These are phyloP conservation scores for Drosophila tristis DNA, from an alignment of 1,140 invertebrate genomes.

Conservation along the genomic window DNA sequence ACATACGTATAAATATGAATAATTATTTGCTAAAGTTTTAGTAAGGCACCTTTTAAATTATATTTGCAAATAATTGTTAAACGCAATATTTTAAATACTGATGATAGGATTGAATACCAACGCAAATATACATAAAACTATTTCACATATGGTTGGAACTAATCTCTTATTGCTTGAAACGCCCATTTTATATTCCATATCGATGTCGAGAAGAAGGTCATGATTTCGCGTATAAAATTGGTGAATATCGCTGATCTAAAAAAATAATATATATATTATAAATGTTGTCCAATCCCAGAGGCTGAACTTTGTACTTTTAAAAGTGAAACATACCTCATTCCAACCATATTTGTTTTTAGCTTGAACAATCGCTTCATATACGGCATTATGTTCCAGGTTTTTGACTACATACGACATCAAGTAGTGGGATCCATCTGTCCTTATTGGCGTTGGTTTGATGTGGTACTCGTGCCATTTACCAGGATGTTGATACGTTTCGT, in stretches of 20 bases:
- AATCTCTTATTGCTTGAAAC: constrained; percentile 60
- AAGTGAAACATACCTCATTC: constrained; percentile 85
- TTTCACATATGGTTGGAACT: constrained; percentile 23
- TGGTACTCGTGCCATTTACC: constrained; percentile 86
- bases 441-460: constrained; percentile 74
- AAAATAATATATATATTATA: not conserved
- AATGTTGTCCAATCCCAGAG: not conserved
- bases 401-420: constrained; percentile 85
- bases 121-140: constrained; percentile 45
- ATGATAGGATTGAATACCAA: constrained; percentile 36
- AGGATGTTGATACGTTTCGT: constrained; percentile 85
- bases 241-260: constrained; percentile 83
- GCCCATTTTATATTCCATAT: constrained; percentile 84
- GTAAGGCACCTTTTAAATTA: constrained; percentile 77
- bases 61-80: constrained; percentile 47
- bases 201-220: constrained; percentile 77
- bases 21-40: constrained; percentile 73
- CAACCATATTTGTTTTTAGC: constrained; percentile 89
- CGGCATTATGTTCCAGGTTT: constrained; percentile 86
- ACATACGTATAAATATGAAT: not conserved
- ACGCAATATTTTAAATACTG: constrained; percentile 51
- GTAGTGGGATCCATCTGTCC: constrained; percentile 72
- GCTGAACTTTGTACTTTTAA: not conserved
- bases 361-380: constrained; percentile 88
- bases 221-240: constrained; percentile 83